phyloP scores from a whole-genome alignment of 2,113 vertebrate genomes.

The Eleginops maclovinus region DNA sequence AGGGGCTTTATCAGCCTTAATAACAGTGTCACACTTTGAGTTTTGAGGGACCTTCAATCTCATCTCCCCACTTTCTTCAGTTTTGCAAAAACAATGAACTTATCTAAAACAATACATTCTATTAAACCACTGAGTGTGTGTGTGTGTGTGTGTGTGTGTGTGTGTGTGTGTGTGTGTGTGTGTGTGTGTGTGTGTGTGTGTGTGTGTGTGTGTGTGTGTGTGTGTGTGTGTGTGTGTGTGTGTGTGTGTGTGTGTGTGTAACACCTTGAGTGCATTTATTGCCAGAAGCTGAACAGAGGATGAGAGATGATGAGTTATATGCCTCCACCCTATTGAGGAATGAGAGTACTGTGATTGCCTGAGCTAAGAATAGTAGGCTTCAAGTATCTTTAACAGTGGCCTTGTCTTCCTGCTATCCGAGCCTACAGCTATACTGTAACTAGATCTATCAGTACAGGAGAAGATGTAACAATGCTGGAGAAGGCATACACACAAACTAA shows the following conservation, averaged over 20 bases:
- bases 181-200: not conserved
- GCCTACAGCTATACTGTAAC: conserved; percentile 53
- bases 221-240: not conserved
- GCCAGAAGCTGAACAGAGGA: conserved; percentile 53
- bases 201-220: not conserved
- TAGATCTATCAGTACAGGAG: conserved; percentile 43
- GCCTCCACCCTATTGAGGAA: conserved; percentile 63
- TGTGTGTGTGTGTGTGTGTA: not conserved
- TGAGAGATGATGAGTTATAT: conserved; percentile 66
- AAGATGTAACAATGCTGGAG: conserved; percentile 20
- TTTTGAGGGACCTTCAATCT: conserved; percentile 5
- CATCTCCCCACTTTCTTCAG: not conserved
- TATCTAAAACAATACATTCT: conserved; percentile 25
- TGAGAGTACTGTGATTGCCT: conserved; percentile 66
- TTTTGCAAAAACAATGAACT: conserved; percentile 27
- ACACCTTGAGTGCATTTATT: conserved; percentile 36
- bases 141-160: not conserved
- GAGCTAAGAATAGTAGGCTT: conserved; percentile 71
- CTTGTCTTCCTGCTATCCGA: conserved; percentile 37
- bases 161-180: not conserved
- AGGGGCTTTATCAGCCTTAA: conserved; percentile 25
- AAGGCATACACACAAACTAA: conserved; percentile 9
- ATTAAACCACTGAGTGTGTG: conserved; percentile 17
- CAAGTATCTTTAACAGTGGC: conserved; percentile 50
- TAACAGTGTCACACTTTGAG: not conserved